Percentiles rank a stretch among this genome's conserved stretches.
Conservation (phyloP, 2,797 vertebrate genomes). For the Pipistrellus pipistrellus region DNA sequence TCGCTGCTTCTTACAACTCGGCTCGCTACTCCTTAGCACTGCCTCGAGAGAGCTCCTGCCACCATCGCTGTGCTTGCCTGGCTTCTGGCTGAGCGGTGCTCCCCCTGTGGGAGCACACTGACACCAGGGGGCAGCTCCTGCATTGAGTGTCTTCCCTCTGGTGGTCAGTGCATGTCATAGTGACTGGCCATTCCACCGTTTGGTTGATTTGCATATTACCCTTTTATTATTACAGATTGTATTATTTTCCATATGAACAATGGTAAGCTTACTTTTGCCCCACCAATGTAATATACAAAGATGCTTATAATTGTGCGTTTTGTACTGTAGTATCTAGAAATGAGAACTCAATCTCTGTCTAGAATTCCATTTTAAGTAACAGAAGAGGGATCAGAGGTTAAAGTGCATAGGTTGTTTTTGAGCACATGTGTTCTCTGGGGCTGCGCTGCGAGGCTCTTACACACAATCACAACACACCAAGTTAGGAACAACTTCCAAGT, state of each 20-base stretch:
- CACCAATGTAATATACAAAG: not conserved
- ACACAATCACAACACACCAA: not conserved
- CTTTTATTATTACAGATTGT: not conserved
- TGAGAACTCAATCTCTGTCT: not conserved
- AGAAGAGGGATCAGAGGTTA: not conserved
- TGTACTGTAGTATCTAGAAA: slow-evolving; percentile 46
- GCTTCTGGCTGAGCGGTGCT: no score
- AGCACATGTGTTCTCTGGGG: not conserved
- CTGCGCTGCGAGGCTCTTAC: not conserved
- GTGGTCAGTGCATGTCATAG: no score
- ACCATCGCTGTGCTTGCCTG: no score
- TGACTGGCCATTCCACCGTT: no score
- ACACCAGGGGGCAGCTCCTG: no score
- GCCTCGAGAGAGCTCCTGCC: no score
- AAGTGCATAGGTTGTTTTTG: slow-evolving; percentile 1
- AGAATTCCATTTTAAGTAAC: slow-evolving; percentile 51
- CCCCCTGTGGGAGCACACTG: no score
- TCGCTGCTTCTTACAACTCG: no score
- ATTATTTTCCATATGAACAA: not conserved
- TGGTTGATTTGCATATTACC: no score
- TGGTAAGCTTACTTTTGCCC: not conserved
- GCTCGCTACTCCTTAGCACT: no score
- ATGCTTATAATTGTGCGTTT: not conserved
- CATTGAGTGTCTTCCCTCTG: no score
- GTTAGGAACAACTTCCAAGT: not conserved